Base-by-base conservation (phyloP, 2,888 invertebrate species). In the Agriopis marginaria region DNA sequence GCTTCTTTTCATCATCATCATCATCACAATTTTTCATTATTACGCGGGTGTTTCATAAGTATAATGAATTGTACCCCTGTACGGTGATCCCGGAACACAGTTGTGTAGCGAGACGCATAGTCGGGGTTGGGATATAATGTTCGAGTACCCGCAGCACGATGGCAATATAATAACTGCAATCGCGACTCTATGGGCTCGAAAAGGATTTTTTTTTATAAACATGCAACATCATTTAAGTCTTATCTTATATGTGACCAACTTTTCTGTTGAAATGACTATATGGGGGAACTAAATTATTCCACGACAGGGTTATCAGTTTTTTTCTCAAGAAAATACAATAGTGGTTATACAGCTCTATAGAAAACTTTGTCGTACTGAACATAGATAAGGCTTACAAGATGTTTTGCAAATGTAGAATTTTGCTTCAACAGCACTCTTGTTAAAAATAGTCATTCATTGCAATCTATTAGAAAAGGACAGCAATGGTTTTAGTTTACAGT, bases 161-260 rank as follows among this genome's bases (percentile, higher is more conserved):
- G 70, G 80, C 83, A 86, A 77, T 87, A 93, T 86, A 50, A 51
- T 39, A 66, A 91, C 88, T 84, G 79, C 83, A 75, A 83, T 89
- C 89, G 94, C 93, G 94, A 94, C 94, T 94, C 94, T 94, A 93
- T 93, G 88, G 93, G 89, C 93, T 93, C 94, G 90, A 60, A 7
- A n/a, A 58, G 3, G 42, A 2, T 12, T 7, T 32, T 23, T 23
- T 32, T 12, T 45, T 10, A 3, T 10, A 55, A 12, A 40, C 14
- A 14, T 4, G 7, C 14, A 10, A 8, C 9, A 9, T 49, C n/a
- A n/a, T n/a, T 47, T 1, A 23, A 8, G 17, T 23, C 17, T 23
- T 23, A 23, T 23, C 17, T 23, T 23, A 14, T n/a, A 51, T 23
- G 10, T 8, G 3, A 23, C 10, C 9, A 23, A 23, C 17, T 23